Evolutionary conservation across 2,113 vertebrate genomes (phyloP), one percentile per base, ranked within the genome.

Genomic region (Saguinus imperator): DNA sequence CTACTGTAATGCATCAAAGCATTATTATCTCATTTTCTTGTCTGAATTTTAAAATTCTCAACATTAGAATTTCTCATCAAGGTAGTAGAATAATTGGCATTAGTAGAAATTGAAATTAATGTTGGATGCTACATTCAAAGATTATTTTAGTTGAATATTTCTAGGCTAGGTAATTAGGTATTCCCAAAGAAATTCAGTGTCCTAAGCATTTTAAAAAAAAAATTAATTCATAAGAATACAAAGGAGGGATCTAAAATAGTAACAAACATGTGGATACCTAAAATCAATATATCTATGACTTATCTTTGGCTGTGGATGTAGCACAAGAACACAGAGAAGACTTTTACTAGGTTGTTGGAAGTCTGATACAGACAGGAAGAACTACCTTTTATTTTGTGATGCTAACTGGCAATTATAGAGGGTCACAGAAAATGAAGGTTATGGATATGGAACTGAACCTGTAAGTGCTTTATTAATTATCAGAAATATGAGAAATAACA

Each of bases 121-220:
- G 13, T 84, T 87, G 87, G 75, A 70, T 87, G 29, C 40, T 91
- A n/a, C 12, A 58, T 70, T 88, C n/a, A 84, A 72, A 23, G 20
- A 80, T 64, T 58, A 13, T n/a, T 94, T 93, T 77, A 20, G 37
- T 12, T 76, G 43, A 91, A 93, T 21, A 82, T 95, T 93, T 88
- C 50, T 88, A 50, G 57, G 35, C 4, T 77, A 91, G 37, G 32
- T 84, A 25, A 37, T 61, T 94, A 77, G 35, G 29, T 87, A 87
- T 87, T 95, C 50, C 52, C 84, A 89, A 81, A 94, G 70, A 95
- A 93, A 94, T 97, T 9, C 8, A 83, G n/a, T 92, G 95, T 58
- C 7, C 18, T 13, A 89, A 87, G 80, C 80, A 13, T 57, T 89
- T 89, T 89, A n/a, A 75, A 68, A 61, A 37, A 37, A 80, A 64